Conservation (phyloP, 2,888 invertebrate genomes). For the Drosophila percnosoma region DNA sequence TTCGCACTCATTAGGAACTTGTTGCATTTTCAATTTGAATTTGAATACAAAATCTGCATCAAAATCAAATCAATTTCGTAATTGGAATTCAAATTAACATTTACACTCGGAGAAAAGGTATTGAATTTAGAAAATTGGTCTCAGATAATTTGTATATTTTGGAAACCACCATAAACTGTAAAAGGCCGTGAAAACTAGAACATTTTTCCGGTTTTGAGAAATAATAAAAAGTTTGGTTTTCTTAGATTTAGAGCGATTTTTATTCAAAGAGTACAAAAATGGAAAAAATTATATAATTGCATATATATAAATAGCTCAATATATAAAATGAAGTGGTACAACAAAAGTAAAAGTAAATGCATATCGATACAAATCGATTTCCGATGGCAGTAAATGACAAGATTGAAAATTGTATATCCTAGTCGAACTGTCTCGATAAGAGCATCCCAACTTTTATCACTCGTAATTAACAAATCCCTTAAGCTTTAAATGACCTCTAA, state of each 20-base stretch:
- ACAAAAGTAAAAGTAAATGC: neutral
- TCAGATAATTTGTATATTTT: no score
- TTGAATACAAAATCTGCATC: neutral
- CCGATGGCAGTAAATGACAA: neutral
- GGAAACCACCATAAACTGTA: no score
- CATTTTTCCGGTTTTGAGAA: no score
- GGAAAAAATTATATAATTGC: neutral
- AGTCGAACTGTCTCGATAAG: neutral
- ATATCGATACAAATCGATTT: neutral
- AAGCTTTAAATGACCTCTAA: neutral
- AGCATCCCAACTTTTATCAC: neutral
- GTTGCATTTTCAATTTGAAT: slow-evolving; percentile 60
- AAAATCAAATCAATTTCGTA: neutral
- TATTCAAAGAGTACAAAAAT: neutral
- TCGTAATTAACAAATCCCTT: neutral
- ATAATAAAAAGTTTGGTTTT: no score
- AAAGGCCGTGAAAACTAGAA: no score
- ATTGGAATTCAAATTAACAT: neutral
- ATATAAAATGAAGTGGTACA: neutral
- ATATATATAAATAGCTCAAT: neutral
- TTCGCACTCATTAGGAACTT: slow-evolving; percentile 66
- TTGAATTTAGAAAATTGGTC: no score
- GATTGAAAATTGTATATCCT: neutral
- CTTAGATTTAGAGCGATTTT: no score
- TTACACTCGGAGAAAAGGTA: neutral